These are phyloP conservation scores for Aphelinus certus DNA, from an alignment of 1,140 invertebrate species.

Conservation along the genomic window DNA sequence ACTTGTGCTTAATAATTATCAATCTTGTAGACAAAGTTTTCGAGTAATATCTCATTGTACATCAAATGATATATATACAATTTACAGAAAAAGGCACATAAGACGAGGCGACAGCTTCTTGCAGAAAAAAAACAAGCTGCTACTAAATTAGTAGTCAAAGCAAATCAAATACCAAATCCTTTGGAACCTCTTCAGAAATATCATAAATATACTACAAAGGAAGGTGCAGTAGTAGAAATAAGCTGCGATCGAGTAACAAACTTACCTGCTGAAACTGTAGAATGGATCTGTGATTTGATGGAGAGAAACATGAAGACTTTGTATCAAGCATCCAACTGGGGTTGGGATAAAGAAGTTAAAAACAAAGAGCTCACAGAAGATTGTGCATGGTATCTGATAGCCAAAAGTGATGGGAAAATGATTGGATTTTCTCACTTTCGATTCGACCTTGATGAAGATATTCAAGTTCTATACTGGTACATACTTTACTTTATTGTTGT, in stretches of 20 bases:
- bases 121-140: constrained; percentile 50
- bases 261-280: constrained; percentile 59
- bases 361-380: constrained; percentile 72
- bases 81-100: constrained; percentile 50
- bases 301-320: constrained; percentile 72
- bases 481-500: constrained; percentile 5
- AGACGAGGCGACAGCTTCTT: constrained; percentile 52
- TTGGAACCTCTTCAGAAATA: constrained; percentile 49
- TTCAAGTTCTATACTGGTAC: constrained; percentile 84
- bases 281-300: constrained; percentile 74
- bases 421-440: constrained; percentile 82
- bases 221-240: constrained; percentile 57
- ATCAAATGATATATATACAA: too few species aligned
- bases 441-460: constrained; percentile 82
- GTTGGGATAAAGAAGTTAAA: constrained; percentile 75
- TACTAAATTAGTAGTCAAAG: constrained; percentile 51
- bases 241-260: constrained; percentile 61
- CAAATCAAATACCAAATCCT: constrained; percentile 53
- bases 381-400: constrained; percentile 73
- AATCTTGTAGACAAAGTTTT: too few species aligned
- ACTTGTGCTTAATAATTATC: too few species aligned
- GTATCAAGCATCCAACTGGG: constrained; percentile 70
- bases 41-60: too few species aligned
- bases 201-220: constrained; percentile 52
- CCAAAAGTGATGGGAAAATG: constrained; percentile 63